phyloP scores from a whole-genome alignment of 2,113 vertebrate species.

The Balaenoptera acutorostrata region DNA sequence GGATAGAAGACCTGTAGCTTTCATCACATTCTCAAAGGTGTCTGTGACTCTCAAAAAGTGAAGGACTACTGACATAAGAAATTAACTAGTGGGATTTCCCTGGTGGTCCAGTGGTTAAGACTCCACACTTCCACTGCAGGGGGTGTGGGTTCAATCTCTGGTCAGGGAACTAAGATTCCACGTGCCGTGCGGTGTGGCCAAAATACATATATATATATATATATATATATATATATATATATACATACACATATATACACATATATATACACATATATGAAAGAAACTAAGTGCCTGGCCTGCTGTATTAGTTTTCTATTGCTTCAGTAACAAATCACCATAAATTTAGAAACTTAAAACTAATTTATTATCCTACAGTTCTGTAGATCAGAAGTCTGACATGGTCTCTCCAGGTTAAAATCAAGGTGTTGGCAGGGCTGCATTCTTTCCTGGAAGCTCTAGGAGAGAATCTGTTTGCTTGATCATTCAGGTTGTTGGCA shows the following conservation, averaged over 20 bases:
- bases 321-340: background rate
- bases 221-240: no score
- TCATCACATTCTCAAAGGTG: background rate
- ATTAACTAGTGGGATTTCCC: background rate
- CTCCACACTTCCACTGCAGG: background rate
- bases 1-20: background rate
- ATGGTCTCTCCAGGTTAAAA: background rate
- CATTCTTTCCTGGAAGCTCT: background rate
- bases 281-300: background rate
- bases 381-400: background rate
- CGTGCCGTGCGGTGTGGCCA: background rate
- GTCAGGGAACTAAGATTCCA: background rate
- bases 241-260: no score
- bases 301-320: background rate
- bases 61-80: background rate
- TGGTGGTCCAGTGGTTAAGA: background rate
- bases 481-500: background rate
- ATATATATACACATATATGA: no score
- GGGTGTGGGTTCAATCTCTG: background rate
- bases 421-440: background rate
- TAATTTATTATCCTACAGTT: background rate
- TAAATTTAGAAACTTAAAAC: background rate
- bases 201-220: background rate
- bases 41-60: background rate
- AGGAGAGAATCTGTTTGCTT: background rate